Evolutionary conservation across 2,888 invertebrate genomes (phyloP).

Genomic region (Dromius quadrimaculatus): DNA sequence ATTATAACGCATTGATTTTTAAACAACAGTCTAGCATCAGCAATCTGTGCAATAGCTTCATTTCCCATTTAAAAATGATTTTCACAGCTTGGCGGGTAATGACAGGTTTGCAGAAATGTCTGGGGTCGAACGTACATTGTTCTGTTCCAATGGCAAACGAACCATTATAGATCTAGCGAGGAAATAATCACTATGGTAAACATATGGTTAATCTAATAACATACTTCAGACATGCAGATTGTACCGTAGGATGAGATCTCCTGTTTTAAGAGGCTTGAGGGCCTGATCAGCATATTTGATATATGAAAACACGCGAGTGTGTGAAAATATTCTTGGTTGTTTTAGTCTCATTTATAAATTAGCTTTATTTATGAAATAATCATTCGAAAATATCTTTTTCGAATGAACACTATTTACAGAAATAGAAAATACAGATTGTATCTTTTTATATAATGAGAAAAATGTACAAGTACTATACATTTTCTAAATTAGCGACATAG

Average conservation of each 20-base stretch:
- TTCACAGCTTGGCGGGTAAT: constrained; percentile 38
- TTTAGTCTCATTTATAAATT: too few relatives aligned
- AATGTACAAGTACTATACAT: too few relatives aligned
- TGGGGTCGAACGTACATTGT: constrained; percentile 41
- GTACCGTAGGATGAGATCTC: constrained; percentile 21
- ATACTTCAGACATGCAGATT: constrained; percentile 56
- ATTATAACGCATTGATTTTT: constrained; percentile 32
- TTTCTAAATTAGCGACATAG: too few relatives aligned
- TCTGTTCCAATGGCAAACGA: constrained; percentile 55
- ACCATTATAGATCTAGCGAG: constrained; percentile 62
- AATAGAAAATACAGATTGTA: too few relatives aligned
- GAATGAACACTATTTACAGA: too few relatives aligned
- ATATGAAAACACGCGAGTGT: too few relatives aligned
- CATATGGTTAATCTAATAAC: constrained; percentile 62
- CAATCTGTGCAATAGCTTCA: constrained; percentile 30
- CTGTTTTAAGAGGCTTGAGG: constrained; percentile 15
- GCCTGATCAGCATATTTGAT: background rate
- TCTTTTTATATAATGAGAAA: too few relatives aligned
- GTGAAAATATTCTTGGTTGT: too few relatives aligned
- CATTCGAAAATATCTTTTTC: too few relatives aligned
- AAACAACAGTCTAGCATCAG: background rate
- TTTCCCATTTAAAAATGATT: constrained; percentile 44
- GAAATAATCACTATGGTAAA: constrained; percentile 61
- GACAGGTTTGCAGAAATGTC: constrained; percentile 36
- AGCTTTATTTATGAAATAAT: too few relatives aligned